A percentile compares a stretch with the other conserved stretches of the same genome.
Conservation (phyloP, 2,113 vertebrate species). For the Coturnix japonica region DNA sequence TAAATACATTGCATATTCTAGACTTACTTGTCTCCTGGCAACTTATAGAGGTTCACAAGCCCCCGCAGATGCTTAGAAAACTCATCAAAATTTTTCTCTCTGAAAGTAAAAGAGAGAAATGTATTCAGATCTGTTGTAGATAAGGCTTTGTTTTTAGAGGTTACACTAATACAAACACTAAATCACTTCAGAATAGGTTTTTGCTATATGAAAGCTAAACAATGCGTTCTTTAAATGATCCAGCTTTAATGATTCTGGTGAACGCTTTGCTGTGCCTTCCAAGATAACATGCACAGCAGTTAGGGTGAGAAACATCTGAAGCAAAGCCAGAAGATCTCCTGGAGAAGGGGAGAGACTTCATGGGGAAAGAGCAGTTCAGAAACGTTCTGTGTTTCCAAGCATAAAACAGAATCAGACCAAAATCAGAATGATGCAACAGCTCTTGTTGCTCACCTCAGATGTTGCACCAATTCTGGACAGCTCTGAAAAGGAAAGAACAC, state of each 20-base stretch:
- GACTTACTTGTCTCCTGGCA: slow-evolving; percentile 96
- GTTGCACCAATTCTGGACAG: slow-evolving; percentile 93
- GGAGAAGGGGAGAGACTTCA: neutral
- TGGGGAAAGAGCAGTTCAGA: neutral
- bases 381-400: neutral
- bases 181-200: neutral
- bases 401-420: neutral
- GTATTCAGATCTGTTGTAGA: neutral
- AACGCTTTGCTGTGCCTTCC: neutral
- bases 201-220: neutral
- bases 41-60: slow-evolving; percentile 95
- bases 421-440: neutral
- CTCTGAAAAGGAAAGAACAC: slow-evolving; percentile 83
- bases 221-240: neutral
- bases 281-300: neutral
- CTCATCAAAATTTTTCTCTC: slow-evolving; percentile 98
- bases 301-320: neutral
- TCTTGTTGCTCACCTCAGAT: slow-evolving; percentile 86
- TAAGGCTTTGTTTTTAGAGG: neutral
- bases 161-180: accelerated
- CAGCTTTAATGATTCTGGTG: neutral
- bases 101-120: slow-evolving; percentile 59
- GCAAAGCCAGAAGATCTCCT: neutral
- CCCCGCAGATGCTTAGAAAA: slow-evolving; percentile 98
- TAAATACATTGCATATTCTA: neutral